Evolutionary conservation across 2,797 vertebrate genomes (phyloP).

Genomic region (Propithecus perrieri): DNA sequence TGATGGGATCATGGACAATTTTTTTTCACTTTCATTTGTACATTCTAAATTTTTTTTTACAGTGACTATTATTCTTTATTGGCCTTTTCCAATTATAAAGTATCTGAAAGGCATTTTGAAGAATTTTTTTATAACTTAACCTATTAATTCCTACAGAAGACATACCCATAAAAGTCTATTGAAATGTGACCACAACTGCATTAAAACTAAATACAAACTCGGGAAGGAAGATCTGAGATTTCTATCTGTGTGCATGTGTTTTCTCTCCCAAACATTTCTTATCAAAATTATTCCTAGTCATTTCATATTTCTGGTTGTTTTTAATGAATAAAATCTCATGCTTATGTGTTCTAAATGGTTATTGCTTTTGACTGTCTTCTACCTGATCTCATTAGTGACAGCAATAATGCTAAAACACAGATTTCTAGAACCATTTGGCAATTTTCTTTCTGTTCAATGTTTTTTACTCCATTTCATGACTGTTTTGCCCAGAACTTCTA

Average conservation of each 20-base stretch:
- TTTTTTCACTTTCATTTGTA: neutral
- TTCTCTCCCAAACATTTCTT: neutral
- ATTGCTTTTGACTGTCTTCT: neutral
- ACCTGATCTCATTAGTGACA: neutral
- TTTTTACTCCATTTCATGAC: neutral
- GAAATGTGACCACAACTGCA: neutral
- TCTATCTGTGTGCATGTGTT: neutral
- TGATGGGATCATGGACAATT: neutral
- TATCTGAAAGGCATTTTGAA: neutral
- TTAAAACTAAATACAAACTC: neutral
- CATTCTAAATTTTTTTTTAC: neutral
- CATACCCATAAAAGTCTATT: neutral
- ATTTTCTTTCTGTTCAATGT: neutral
- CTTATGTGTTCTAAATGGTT: neutral
- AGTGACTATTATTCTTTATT: neutral
- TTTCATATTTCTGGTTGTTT: slow-evolving; percentile 2
- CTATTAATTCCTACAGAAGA: neutral
- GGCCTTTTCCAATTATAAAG: neutral
- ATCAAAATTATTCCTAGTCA: slow-evolving; percentile 2
- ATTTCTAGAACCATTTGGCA: neutral
- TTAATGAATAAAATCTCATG: neutral
- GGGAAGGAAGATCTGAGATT: neutral
- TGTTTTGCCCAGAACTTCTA: slow-evolving; percentile 2
- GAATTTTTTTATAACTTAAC: neutral
- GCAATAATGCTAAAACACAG: neutral